Evolutionary conservation across 1,140 invertebrate species (phyloP), one percentile per base, ranked within the genome.

Genomic region (Anoplolepis gracilipes): DNA sequence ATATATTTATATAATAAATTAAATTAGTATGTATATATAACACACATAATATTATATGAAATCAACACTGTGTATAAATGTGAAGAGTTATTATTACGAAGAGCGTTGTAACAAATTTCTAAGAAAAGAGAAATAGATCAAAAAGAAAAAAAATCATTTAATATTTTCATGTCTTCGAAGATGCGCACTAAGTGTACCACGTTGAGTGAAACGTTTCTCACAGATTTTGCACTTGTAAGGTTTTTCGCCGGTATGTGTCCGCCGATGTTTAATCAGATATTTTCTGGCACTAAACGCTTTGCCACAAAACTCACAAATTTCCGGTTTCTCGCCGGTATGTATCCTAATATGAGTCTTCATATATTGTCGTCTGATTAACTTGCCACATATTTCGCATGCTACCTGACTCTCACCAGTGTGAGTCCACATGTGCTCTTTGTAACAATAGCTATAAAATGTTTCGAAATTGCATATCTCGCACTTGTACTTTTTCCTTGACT

Each of bases 221-320:
- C 96, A 97, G 13, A 96, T 92, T 22, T 90, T 86, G 69, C 95
- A 95, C 13, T 90, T 89, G 70, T 93, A 95, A 1, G 94, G 95
- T 33, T 91, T 92, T 59, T 95, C 94, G 0, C 93, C 94, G 0
- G 94, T 94, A 72, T 95, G 95, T 16, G 90, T 94, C 4, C 94
- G 84, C 72, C 88, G 36, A 88, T 95, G 92, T 87, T 95, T 93
- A 1, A 91, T 87, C 85, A 96, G 91, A 49, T 96, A 96, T 30
- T 95, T 96, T 19, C 95, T 96, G 69, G 98, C 97, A 0, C 96
- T 97, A 91, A 98, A 98, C 42, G 96, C 95, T 90, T 98, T 94
- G n/a, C 96, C 94, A 90, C 95, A 96, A 30, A 95, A 95, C 76
- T 96, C 94, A 88, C 97, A 97, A 39, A 96, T 94, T 65, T 95